Evolutionary conservation across 2,888 invertebrate genomes (phyloP).

Genomic region (Rambutsinella grinnellia): DNA sequence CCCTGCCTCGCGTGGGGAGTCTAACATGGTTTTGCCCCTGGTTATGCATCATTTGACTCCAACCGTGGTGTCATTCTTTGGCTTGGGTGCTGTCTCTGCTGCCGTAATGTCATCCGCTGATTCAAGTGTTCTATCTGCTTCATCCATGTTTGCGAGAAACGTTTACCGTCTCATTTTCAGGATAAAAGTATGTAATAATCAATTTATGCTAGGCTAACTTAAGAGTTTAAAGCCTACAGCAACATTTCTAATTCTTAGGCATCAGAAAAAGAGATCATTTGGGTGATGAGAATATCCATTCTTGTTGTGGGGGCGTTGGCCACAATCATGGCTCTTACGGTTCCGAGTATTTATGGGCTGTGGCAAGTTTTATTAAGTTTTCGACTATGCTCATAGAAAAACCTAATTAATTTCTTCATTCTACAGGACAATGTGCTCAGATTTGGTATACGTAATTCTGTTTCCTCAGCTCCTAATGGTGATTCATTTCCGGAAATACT

Average conservation of each 20-base stretch:
- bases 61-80: constrained; percentile 76
- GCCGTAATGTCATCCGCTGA: constrained; percentile 85
- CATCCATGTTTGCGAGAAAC: constrained; percentile 81
- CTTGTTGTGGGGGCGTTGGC: constrained; percentile 75
- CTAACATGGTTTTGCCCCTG: constrained; percentile 76
- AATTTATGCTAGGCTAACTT: constrained; percentile 28
- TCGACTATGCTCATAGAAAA: not conserved
- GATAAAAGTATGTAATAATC: constrained; percentile 72
- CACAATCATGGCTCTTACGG: constrained; percentile 77
- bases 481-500: constrained; percentile 75
- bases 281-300: constrained; percentile 77
- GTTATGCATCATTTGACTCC: constrained; percentile 75
- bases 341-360: constrained; percentile 77
- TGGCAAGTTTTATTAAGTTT: constrained; percentile 69
- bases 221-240: too few species aligned
- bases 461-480: constrained; percentile 80
- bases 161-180: constrained; percentile 78
- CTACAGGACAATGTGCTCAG: constrained; percentile 76
- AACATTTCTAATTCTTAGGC: constrained; percentile 71
- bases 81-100: constrained; percentile 80
- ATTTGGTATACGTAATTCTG: constrained; percentile 79
- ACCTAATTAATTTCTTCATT: constrained; percentile 31
- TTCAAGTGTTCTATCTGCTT: constrained; percentile 79
- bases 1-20: constrained; percentile 69
- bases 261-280: constrained; percentile 77